A percentile compares a stretch with the other conserved stretches of the same genome.
These are phyloP conservation scores for Spongia lamella DNA, from an alignment of 37 sponge, comb jelly and placozoan species.

Conservation along the genomic window DNA sequence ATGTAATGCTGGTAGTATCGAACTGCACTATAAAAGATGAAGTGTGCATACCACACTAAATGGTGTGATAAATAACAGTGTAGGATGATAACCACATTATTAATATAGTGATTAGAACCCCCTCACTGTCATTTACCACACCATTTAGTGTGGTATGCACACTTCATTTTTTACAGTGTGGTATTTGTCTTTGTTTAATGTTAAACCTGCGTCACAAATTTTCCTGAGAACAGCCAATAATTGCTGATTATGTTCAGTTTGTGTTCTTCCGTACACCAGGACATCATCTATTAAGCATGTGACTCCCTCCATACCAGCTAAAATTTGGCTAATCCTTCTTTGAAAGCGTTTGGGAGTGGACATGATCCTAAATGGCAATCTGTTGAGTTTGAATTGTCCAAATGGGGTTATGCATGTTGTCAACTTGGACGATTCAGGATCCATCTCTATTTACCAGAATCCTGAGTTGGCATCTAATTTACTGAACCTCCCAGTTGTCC, in stretches of 20 bases:
- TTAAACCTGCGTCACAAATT: slow-evolving; percentile 11
- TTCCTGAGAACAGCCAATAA: neutral
- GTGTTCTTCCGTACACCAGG: slow-evolving; percentile 1
- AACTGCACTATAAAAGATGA: no score
- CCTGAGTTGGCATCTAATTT: slow-evolving; percentile 38
- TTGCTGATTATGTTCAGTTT: slow-evolving; percentile 1
- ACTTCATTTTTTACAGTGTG: no score
- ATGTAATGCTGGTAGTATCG: neutral
- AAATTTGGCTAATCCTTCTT: neutral
- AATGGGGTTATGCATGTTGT: slow-evolving; percentile 1
- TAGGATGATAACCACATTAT: no score
- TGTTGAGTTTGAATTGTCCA: no score
- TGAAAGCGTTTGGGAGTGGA: slow-evolving; percentile 26
- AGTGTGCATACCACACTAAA: no score
- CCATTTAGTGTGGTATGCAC: no score
- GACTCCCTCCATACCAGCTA: slow-evolving; percentile 12
- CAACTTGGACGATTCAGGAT: slow-evolving; percentile 3
- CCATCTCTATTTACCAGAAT: slow-evolving; percentile 31
- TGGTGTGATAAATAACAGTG: no score
- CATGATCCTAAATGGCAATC: neutral
- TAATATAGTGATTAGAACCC: no score
- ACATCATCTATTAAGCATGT: slow-evolving; percentile 19
- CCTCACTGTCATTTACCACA: no score
- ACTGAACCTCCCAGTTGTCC: no score
- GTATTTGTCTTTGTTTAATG: slow-evolving; percentile 11